A percentile compares a stretch with the other conserved stretches of the same genome.
Evolutionary conservation across 2,113 vertebrate species (phyloP).

Genomic region (Labrus mixtus): DNA sequence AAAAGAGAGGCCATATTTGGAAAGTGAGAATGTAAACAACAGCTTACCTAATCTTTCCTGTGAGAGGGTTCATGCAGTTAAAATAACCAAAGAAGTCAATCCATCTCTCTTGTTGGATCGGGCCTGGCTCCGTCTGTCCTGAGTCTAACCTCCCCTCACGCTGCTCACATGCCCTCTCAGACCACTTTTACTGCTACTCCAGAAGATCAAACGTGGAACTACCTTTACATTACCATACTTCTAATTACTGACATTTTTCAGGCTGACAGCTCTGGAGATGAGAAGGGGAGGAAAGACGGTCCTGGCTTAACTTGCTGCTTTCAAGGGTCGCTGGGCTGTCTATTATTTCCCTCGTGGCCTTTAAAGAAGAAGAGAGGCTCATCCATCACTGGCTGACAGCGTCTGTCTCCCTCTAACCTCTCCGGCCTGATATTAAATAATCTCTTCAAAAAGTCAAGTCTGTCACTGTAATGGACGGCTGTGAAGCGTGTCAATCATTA

Average conservation of each 20-base stretch:
- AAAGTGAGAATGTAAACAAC: slow-evolving; percentile 8
- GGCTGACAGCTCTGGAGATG: slow-evolving; percentile 65
- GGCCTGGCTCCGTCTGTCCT: slow-evolving; percentile 31
- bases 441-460: slow-evolving; percentile 67
- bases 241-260: slow-evolving; percentile 65
- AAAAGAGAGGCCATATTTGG: background rate
- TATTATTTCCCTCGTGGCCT: slow-evolving; percentile 70
- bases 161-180: slow-evolving; percentile 38
- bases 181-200: slow-evolving; percentile 25
- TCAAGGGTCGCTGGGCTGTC: slow-evolving; percentile 54
- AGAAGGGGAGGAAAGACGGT: slow-evolving; percentile 36
- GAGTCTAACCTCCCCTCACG: slow-evolving; percentile 26
- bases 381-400: slow-evolving; percentile 76
- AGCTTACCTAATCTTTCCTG: slow-evolving; percentile 10
- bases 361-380: slow-evolving; percentile 66
- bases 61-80: slow-evolving; percentile 19
- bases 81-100: slow-evolving; percentile 4
- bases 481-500: slow-evolving; percentile 60
- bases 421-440: slow-evolving; percentile 70
- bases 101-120: background rate
- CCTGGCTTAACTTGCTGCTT: slow-evolving; percentile 47
- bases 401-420: slow-evolving; percentile 69
- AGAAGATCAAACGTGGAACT: slow-evolving; percentile 50
- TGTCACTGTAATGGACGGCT: slow-evolving; percentile 73
- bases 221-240: slow-evolving; percentile 59